Evolutionary conservation across 1,140 invertebrate species (phyloP), one percentile per base, ranked within the genome.

Genomic region (Eueides isabella): DNA sequence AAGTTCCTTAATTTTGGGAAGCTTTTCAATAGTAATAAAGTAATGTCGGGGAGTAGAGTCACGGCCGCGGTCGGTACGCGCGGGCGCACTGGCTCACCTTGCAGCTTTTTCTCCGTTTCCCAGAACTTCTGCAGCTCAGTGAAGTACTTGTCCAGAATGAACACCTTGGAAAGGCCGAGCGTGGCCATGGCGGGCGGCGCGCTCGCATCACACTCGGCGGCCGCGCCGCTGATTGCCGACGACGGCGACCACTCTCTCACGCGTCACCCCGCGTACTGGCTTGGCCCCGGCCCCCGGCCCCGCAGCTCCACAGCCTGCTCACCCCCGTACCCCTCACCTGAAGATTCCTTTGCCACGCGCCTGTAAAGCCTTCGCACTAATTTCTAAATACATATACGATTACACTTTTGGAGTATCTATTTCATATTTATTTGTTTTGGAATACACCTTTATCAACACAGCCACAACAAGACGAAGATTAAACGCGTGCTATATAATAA

Each of bases 81-180:
- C 48, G 62, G 62, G 73, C 71, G 76, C 31, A 74, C 72, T 68
- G 71, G 91, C 92, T 94, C 96, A 98, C 97, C 97, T 97, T 98
- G 97, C 81, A 98, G 94, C 94, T 98, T 98, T 94, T 98, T 98
- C 93, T 98, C 98, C 67, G 98, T 98, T 94, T 98, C 98, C 98
- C 98, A 98, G 94, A 98, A 98, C 94, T 98, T 98, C 92, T 98
- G 97, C 92, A 98, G 94, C 94, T 98, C 98, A 76, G 97, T 98
- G 92, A 98, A 98, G 94, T 98, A 98, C 93, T 98, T 98, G 96
- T 98, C 98, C 95, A 98, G 95, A 92, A 98, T 98, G 95, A 98
- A 98, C 91, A 98, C 97, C 95, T 98, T 98, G 85, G 97, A 98
- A 78, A 98, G 96, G 94, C 97, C 97, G 93, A 98, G 95, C 89